Conservation (phyloP, 2,888 invertebrate species). For the Frankliniella intonsa region DNA sequence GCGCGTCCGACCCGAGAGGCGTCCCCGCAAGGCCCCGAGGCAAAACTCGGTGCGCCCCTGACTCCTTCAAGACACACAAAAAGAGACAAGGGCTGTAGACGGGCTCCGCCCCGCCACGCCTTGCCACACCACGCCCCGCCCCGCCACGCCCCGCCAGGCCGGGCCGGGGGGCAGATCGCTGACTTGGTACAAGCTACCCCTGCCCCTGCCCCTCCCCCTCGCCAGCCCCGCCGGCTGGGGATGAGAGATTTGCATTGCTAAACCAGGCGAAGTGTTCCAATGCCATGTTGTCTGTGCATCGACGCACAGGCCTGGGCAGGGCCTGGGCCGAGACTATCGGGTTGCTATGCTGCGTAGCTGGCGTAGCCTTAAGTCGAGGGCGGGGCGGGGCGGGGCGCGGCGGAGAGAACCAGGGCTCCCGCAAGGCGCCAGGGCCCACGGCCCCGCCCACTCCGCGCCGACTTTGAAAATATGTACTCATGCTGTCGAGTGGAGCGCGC, state of each 20-base stretch:
- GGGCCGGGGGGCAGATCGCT: not conserved
- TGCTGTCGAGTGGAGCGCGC: no score
- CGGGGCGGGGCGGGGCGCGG: no score
- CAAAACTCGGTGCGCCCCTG: not conserved
- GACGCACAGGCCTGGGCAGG: not conserved
- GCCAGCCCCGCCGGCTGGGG: not conserved
- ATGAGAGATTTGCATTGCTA: conserved; percentile 13
- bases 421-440: not conserved
- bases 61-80: conserved; percentile 24
- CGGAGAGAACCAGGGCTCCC: not conserved
- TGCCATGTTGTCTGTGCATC: conserved; percentile 11
- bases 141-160: not conserved
- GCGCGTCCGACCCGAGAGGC: not conserved
- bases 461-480: no score
- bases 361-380: not conserved
- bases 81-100: not conserved
- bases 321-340: not conserved
- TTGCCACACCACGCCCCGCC: not conserved
- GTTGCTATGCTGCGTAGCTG: not conserved
- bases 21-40: not conserved
- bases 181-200: not conserved
- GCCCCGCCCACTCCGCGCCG: no score
- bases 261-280: conserved; percentile 14
- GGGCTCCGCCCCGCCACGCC: not conserved
- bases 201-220: not conserved